Evolutionary conservation across 2,113 vertebrate species (phyloP).

Genomic region (Alexandromys fortis): DNA sequence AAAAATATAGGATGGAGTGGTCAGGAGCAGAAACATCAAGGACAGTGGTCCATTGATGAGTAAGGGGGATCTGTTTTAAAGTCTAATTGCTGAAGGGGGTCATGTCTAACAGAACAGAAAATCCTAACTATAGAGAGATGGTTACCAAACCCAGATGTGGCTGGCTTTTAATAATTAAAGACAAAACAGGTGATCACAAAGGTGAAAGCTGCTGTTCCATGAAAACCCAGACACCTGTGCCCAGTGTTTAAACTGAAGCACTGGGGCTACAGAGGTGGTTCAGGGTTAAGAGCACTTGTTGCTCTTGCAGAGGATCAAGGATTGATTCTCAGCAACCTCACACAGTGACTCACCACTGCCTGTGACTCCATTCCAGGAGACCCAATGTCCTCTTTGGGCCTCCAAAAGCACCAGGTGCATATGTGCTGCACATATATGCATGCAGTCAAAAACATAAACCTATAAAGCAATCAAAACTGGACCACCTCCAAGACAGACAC

Average conservation of each 20-base stretch:
- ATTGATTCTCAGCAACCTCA: too few relatives aligned
- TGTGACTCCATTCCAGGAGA: too few relatives aligned
- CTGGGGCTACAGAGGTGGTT: too few relatives aligned
- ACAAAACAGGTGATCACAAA: background rate
- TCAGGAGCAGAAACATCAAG: background rate
- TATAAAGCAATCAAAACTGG: background rate
- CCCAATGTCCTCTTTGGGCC: too few relatives aligned
- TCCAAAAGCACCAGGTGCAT: background rate
- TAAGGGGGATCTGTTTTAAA: too few relatives aligned
- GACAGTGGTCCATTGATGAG: background rate
- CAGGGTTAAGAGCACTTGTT: too few relatives aligned
- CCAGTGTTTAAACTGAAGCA: background rate
- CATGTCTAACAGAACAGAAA: background rate
- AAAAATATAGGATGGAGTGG: background rate
- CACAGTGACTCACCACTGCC: too few relatives aligned
- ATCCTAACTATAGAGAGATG: background rate
- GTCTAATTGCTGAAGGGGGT: background rate
- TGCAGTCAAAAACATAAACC: background rate
- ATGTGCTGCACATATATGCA: too few relatives aligned
- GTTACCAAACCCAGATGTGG: background rate
- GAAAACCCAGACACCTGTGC: background rate
- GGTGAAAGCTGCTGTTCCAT: background rate
- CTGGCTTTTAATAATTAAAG: background rate
- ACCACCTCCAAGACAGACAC: background rate
- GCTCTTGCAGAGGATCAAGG: too few relatives aligned